phyloP scores from a whole-genome alignment of 2,797 vertebrate species.

The Gobio occitaniae region DNA sequence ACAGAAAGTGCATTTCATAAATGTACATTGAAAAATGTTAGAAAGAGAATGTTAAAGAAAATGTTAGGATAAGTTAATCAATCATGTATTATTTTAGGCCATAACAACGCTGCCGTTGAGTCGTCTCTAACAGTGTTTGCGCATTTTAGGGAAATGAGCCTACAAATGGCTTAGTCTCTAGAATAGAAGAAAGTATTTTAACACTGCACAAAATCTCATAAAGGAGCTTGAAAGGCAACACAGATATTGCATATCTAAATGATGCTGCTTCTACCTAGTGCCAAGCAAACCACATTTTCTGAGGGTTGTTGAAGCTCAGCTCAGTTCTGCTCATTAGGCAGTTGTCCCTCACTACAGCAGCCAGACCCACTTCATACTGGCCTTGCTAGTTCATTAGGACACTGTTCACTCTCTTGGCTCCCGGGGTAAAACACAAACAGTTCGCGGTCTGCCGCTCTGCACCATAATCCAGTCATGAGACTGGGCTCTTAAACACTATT shows the following conservation, averaged over 20 bases:
- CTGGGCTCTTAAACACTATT: constrained; percentile 54
- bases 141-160: background rate
- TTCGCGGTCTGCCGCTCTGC: constrained; percentile 41
- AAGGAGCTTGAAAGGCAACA: background rate
- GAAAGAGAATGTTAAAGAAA: no score
- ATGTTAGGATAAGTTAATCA: no score
- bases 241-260: constrained; percentile 1
- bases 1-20: no score
- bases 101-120: no score
- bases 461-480: constrained; percentile 59
- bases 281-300: constrained; percentile 39
- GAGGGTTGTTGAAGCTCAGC: constrained; percentile 9
- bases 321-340: constrained; percentile 42
- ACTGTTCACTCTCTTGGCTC: constrained; percentile 46
- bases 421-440: constrained; percentile 58
- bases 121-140: background rate
- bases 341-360: constrained; percentile 40
- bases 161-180: background rate
- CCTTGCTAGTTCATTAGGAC: constrained; percentile 58
- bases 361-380: constrained; percentile 53
- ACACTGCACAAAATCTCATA: background rate
- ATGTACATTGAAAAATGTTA: no score
- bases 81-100: no score
- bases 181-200: background rate
- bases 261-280: background rate